Percentiles rank a stretch among this genome's conserved stretches.
Evolutionary conservation across 2,888 invertebrate species (phyloP).

Genomic region (Chymomyza caudatula): DNA sequence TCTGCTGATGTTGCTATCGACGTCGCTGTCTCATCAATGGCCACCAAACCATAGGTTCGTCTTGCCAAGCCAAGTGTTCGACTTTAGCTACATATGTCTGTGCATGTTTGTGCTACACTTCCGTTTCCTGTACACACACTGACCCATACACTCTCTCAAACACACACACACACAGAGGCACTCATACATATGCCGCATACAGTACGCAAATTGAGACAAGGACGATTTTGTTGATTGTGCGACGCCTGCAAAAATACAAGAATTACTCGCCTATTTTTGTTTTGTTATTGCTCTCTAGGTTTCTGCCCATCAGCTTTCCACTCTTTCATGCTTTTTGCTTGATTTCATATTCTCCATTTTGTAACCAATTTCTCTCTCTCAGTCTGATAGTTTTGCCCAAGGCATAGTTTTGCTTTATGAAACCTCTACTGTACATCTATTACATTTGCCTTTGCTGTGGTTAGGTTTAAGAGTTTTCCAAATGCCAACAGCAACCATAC

Average conservation of each 20-base stretch:
- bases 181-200: conserved; percentile 22
- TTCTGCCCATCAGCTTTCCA: background rate
- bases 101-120: conserved; percentile 48
- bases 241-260: background rate
- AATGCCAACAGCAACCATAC: background rate
- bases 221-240: conserved; percentile 6
- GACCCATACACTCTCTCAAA: conserved; percentile 20
- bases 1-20: background rate
- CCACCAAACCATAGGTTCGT: background rate
- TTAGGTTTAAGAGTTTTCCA: background rate
- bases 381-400: background rate
- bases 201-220: conserved; percentile 54
- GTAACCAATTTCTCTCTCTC: background rate
- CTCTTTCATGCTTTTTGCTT: background rate
- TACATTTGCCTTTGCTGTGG: background rate
- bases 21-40: background rate
- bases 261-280: background rate
- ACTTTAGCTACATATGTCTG: background rate
- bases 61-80: background rate
- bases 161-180: background rate
- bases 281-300: background rate
- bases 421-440: background rate
- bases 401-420: background rate
- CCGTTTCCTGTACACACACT: conserved; percentile 42
- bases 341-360: background rate